These are phyloP conservation scores for Phymatocera aterrima DNA, from an alignment of 2,888 invertebrate species.

Conservation along the genomic window DNA sequence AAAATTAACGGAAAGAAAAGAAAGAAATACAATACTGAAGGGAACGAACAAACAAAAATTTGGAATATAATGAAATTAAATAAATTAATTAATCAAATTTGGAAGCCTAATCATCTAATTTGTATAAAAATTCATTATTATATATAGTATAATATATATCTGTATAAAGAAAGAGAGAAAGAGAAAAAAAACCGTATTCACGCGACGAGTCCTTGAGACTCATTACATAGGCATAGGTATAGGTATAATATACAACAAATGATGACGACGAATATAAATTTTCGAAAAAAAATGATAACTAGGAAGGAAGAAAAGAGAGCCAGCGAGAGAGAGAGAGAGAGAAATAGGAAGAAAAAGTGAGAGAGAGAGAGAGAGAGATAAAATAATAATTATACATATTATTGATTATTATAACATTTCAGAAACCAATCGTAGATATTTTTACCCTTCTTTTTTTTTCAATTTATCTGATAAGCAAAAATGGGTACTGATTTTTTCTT, in stretches of 20 bases:
- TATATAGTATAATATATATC: not conserved
- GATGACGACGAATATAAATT: no score
- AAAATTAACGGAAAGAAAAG: not conserved
- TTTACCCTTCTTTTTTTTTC: constrained; percentile 50
- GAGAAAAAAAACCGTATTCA: no score
- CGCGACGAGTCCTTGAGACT: not conserved
- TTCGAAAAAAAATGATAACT: no score
- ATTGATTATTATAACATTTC: constrained; percentile 14
- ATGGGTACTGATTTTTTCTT: not conserved
- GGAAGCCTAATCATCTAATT: constrained; percentile 33
- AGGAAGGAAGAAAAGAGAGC: no score
- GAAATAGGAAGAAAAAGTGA: no score
- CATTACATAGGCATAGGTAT: no score
- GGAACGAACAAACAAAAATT: not conserved
- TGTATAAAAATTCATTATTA: constrained; percentile 40
- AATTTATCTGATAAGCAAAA: constrained; percentile 32
- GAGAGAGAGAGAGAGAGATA: no score
- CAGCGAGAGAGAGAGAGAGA: no score
- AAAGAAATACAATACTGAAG: not conserved
- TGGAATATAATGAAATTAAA: not conserved
- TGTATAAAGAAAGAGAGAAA: constrained; percentile 21
- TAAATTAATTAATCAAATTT: not conserved
- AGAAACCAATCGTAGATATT: constrained; percentile 52
- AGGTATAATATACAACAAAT: no score
- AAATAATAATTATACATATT: no score